These are phyloP conservation scores for Hololepta plana DNA, from an alignment of 2,888 invertebrate species.

Conservation along the genomic window DNA sequence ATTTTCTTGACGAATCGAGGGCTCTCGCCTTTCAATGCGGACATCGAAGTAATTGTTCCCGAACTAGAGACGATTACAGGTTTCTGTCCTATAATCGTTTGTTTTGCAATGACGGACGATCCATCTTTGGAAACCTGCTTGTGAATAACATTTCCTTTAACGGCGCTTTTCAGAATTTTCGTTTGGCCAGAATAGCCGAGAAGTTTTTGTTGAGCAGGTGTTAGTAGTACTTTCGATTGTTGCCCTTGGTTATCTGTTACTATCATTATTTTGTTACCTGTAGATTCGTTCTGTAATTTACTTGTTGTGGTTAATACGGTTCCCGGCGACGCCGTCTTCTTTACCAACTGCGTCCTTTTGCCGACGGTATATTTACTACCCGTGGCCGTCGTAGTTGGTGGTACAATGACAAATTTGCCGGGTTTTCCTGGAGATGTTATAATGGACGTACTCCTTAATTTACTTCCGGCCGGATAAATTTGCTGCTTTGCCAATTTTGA, in stretches of 20 bases:
- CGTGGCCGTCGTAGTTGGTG: constrained; percentile 11
- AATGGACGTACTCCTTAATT: constrained; percentile 14
- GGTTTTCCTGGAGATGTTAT: constrained; percentile 15
- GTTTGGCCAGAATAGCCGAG: constrained; percentile 27
- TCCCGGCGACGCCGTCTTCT: constrained; percentile 14
- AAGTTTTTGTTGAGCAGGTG: constrained; percentile 41
- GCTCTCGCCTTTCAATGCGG: no score
- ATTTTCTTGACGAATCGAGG: no score
- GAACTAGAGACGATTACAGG: no score
- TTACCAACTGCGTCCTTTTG: constrained; percentile 30
- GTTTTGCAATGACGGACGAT: no score
- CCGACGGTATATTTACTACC: constrained; percentile 19
- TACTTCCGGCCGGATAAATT: no score
- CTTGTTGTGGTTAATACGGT: constrained; percentile 19
- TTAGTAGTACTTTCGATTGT: constrained; percentile 38
- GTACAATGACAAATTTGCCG: constrained; percentile 17
- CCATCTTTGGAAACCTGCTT: no score
- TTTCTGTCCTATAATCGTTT: no score
- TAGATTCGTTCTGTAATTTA: constrained; percentile 14
- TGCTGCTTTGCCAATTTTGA: no score
- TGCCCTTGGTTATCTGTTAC: constrained; percentile 42
- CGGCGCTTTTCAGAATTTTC: constrained; percentile 9
- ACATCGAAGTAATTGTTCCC: no score
- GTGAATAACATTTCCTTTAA: constrained; percentile 13
- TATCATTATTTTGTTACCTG: constrained; percentile 40